Evolutionary conservation across 2,888 invertebrate species (phyloP).

Genomic region (Strigamia transsilvanica): DNA sequence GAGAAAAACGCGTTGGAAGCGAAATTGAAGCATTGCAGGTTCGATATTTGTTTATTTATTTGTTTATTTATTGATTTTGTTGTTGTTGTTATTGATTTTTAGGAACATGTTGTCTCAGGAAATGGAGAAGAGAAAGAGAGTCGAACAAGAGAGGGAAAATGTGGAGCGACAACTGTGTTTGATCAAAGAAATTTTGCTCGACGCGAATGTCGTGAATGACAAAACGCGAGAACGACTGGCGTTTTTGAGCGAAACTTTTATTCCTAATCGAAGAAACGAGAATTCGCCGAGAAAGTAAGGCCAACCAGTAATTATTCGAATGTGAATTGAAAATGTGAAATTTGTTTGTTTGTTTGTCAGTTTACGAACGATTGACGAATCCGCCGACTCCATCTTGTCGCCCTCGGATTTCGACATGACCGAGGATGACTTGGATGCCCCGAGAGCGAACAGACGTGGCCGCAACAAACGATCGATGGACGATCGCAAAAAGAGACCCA

Average conservation of each 20-base stretch:
- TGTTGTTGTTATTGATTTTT: background rate
- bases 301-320: background rate
- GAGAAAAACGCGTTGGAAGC: slow-evolving; percentile 80
- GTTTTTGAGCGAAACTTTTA: slow-evolving; percentile 70
- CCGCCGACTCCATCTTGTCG: slow-evolving; percentile 74
- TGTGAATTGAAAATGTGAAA: background rate
- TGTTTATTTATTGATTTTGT: slow-evolving; percentile 6
- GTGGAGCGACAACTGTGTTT: slow-evolving; percentile 74
- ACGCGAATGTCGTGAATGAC: slow-evolving; percentile 76
- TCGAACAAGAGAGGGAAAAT: slow-evolving; percentile 76
- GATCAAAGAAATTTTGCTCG: slow-evolving; percentile 78
- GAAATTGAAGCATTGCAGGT: slow-evolving; percentile 73
- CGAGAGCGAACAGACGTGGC: slow-evolving; percentile 52
- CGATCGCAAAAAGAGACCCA: slow-evolving; percentile 59
- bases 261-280: background rate
- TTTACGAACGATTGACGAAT: slow-evolving; percentile 61
- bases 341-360: slow-evolving; percentile 60
- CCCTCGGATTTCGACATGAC: slow-evolving; percentile 84
- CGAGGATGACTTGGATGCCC: slow-evolving; percentile 78
- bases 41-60: slow-evolving; percentile 61
- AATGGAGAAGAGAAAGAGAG: slow-evolving; percentile 74
- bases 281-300: background rate
- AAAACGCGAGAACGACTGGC: slow-evolving; percentile 83
- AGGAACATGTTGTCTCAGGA: slow-evolving; percentile 68
- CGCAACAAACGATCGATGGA: slow-evolving; percentile 50